These are phyloP conservation scores for Spea hammondii DNA, from an alignment of 2,797 vertebrate genomes.

Conservation along the genomic window DNA sequence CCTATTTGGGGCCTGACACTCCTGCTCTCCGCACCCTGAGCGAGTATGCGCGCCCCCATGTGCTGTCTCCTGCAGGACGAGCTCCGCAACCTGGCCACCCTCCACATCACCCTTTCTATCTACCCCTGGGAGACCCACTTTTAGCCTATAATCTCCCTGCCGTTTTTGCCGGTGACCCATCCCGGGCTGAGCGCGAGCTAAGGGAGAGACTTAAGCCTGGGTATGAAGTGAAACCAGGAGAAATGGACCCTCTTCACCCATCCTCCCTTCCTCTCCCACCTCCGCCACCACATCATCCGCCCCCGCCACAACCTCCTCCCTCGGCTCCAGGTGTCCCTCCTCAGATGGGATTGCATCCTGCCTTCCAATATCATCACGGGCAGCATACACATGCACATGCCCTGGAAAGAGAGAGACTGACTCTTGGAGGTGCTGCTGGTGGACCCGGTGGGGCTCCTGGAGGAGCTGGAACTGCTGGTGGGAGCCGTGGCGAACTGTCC, in stretches of 20 bases:
- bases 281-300: constrained; percentile 71
- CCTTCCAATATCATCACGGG: constrained; percentile 61
- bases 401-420: constrained; percentile 74
- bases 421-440: constrained; percentile 54
- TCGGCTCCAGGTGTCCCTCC: constrained; percentile 65
- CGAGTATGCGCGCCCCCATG: constrained; percentile 93
- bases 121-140: constrained; percentile 84
- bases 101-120: constrained; percentile 74
- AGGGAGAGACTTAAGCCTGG: constrained; percentile 78
- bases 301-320: constrained; percentile 68
- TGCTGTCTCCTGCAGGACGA: constrained; percentile 90
- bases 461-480: constrained; percentile 70
- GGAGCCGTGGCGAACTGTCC: constrained; percentile 72
- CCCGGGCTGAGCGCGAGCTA: constrained; percentile 76
- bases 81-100: constrained; percentile 61
- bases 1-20: constrained; percentile 94
- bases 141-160: constrained; percentile 90
- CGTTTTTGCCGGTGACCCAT: constrained; percentile 70
- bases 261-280: constrained; percentile 48
- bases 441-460: constrained; percentile 57
- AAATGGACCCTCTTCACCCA: constrained; percentile 76
- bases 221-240: constrained; percentile 95
- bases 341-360: constrained; percentile 65
- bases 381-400: constrained; percentile 42
- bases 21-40: constrained; percentile 94